These are phyloP conservation scores for Urocyon cinereoargenteus DNA, from an alignment of 2,797 vertebrate genomes.

Conservation along the genomic window DNA sequence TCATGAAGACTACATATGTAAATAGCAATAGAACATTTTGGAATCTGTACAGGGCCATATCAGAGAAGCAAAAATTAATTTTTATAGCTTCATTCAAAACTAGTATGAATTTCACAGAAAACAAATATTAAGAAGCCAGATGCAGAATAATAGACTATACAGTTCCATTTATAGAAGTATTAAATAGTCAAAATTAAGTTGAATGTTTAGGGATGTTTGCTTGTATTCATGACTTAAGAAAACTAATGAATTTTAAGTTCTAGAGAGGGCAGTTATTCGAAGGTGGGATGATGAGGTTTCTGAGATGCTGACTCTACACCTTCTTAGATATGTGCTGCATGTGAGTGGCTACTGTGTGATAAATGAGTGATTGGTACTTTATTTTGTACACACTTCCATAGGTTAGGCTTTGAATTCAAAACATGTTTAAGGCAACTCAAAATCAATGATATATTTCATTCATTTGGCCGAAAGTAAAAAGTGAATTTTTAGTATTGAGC, in stretches of 20 bases:
- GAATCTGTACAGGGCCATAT: neutral
- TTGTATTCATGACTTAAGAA: neutral
- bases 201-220: neutral
- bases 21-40: neutral
- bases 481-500: neutral
- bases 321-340: neutral
- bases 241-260: neutral
- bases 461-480: neutral
- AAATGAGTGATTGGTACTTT: neutral
- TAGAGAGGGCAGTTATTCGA: neutral
- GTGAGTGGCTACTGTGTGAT: neutral
- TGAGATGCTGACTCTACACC: neutral
- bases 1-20: neutral
- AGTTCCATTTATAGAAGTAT: neutral
- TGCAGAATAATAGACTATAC: neutral
- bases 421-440: neutral
- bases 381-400: neutral
- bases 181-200: neutral
- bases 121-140: neutral
- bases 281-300: neutral
- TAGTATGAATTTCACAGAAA: neutral
- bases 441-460: neutral
- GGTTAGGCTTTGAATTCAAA: neutral
- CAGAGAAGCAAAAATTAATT: neutral
- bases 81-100: neutral